Conservation (phyloP, 2,888 invertebrate genomes). For the Tiphia femorata region DNA sequence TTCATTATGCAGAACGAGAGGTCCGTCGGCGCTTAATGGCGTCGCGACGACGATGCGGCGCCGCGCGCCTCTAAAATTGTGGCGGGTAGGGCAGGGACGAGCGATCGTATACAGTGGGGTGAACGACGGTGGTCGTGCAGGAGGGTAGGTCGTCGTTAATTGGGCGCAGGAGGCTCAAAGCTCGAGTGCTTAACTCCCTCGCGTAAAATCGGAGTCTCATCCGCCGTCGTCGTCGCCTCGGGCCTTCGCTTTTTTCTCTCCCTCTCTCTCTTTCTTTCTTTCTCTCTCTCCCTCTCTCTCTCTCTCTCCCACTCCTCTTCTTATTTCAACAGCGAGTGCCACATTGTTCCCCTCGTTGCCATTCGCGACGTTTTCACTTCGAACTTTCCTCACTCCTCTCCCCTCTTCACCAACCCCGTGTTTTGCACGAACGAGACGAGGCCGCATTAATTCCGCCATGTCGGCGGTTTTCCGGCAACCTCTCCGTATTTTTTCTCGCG, state of each 20-base stretch:
- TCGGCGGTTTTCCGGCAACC: not conserved
- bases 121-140: no score
- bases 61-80: no score
- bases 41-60: no score
- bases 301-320: not conserved
- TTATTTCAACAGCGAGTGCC: not conserved
- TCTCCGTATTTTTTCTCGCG: not conserved
- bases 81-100: no score
- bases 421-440: no score
- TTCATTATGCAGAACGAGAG: constrained; percentile 32
- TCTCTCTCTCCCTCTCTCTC: not conserved
- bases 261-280: not conserved
- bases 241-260: constrained; percentile 3
- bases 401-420: not conserved
- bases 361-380: not conserved
- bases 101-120: no score
- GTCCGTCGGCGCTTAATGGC: constrained; percentile 21
- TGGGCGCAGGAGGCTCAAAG: constrained; percentile 27
- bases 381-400: not conserved
- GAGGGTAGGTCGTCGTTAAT: constrained; percentile 34
- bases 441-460: not conserved
- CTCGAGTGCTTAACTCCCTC: constrained; percentile 30
- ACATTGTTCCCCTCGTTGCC: constrained; percentile 10
- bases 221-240: no score
- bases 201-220: constrained; percentile 22